These are phyloP conservation scores for Ptychadena robeensis DNA, from an alignment of 2,797 vertebrate species.

Conservation along the genomic window DNA sequence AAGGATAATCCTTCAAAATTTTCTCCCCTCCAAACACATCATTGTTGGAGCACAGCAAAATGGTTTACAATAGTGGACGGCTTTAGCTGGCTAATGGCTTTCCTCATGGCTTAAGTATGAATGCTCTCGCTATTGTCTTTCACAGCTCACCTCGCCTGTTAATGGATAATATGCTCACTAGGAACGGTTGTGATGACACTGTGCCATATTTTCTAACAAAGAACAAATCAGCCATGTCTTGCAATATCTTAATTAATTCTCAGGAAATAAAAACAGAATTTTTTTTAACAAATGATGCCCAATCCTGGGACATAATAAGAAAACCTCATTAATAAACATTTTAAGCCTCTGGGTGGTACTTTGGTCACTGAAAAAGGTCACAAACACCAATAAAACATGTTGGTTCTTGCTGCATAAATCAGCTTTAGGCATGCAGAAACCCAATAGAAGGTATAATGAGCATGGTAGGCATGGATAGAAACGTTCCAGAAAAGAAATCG, in stretches of 20 bases:
- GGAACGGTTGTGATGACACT: slow-evolving; percentile 35
- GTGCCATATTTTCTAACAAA: background rate
- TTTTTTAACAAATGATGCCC: slow-evolving; percentile 14
- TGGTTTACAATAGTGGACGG: slow-evolving; percentile 47
- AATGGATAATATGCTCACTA: slow-evolving; percentile 35
- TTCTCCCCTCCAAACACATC: slow-evolving; percentile 32
- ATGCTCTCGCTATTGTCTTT: slow-evolving; percentile 26
- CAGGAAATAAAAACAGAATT: background rate
- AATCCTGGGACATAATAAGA: background rate
- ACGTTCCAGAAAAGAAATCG: background rate
- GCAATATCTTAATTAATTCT: slow-evolving; percentile 38
- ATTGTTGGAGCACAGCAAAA: slow-evolving; percentile 13
- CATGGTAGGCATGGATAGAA: background rate
- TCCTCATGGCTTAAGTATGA: slow-evolving; percentile 56
- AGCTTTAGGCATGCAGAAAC: slow-evolving; percentile 16
- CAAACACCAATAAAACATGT: slow-evolving; percentile 3
- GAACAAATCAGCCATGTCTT: background rate
- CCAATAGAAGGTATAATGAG: slow-evolving; percentile 22
- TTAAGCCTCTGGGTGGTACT: slow-evolving; percentile 1
- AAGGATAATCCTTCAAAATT: slow-evolving; percentile 56
- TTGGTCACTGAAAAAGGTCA: slow-evolving; percentile 17
- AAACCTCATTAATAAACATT: slow-evolving; percentile 2
- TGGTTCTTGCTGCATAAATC: slow-evolving; percentile 14
- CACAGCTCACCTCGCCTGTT: slow-evolving; percentile 38
- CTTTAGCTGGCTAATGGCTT: slow-evolving; percentile 56